Evolutionary conservation across 2,113 vertebrate species (phyloP).

Genomic region (Cyanistes caeruleus): DNA sequence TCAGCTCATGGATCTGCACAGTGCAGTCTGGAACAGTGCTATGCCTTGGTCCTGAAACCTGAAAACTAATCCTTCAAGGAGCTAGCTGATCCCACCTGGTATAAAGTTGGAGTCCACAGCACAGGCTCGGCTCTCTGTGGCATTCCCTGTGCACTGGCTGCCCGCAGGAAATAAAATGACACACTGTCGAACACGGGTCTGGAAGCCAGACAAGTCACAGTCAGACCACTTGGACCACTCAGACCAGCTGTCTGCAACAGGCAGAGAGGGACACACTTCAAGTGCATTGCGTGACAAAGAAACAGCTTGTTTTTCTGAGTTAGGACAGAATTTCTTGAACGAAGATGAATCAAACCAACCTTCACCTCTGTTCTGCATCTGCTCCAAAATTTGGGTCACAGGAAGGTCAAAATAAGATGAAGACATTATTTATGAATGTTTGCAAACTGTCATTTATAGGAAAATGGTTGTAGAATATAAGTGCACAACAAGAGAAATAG

Average conservation of each 20-base stretch:
- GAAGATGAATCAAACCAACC: neutral
- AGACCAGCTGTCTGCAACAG: conserved; percentile 91
- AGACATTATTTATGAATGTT: neutral
- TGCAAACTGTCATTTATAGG: neutral
- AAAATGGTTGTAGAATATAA: neutral
- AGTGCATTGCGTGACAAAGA: neutral
- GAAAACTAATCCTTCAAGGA: neutral
- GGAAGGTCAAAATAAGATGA: neutral
- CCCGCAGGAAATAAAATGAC: conserved; percentile 88
- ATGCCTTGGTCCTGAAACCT: rapidly evolving
- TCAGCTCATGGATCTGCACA: neutral
- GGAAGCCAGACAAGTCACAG: conserved; percentile 84
- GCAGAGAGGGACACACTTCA: neutral
- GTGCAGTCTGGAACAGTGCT: no score
- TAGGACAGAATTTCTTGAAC: neutral
- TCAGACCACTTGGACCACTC: conserved; percentile 92
- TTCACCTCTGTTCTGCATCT: neutral
- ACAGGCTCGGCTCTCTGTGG: conserved; percentile 85
- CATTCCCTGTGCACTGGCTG: conserved; percentile 90
- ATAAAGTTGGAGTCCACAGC: conserved; percentile 88
- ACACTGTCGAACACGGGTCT: conserved; percentile 87
- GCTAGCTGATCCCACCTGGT: conserved; percentile 81
- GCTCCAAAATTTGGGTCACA: neutral
- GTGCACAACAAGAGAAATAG: neutral
- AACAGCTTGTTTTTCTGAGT: neutral